Evolutionary conservation across 2,888 invertebrate species (phyloP).

Genomic region (Octonoba sinensis): DNA sequence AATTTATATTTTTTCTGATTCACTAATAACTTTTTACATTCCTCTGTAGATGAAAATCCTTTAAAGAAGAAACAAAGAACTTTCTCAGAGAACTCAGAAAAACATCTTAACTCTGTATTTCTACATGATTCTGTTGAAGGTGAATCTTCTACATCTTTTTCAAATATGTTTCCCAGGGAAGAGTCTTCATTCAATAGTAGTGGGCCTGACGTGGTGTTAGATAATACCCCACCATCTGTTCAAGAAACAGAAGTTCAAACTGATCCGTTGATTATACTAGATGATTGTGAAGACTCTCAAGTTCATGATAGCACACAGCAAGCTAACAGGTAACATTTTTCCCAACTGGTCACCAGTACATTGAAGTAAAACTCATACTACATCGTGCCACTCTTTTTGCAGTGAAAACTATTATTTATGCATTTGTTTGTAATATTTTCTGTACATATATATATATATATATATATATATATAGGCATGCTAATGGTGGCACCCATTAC

Average conservation of each 20-base stretch:
- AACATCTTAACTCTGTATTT: not conserved
- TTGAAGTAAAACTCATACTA: too few species aligned
- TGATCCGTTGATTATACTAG: conserved; percentile 27
- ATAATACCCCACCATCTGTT: conserved; percentile 26
- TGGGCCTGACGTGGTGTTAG: conserved; percentile 14
- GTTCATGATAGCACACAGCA: conserved; percentile 6
- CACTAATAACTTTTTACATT: not conserved
- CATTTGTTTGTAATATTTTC: too few species aligned
- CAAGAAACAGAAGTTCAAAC: conserved; percentile 54
- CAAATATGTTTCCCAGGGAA: conserved; percentile 35
- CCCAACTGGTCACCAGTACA: too few species aligned
- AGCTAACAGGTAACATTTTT: conserved; percentile 10
- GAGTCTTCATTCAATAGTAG: conserved; percentile 19
- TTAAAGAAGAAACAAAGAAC: conserved; percentile 28
- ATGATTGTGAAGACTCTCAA: conserved; percentile 34
- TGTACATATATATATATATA: too few species aligned
- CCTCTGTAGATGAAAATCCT: conserved; percentile 24
- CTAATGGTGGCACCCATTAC: too few species aligned
- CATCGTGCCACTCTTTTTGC: too few species aligned
- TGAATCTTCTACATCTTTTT: conserved; percentile 22
- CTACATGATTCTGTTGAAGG: conserved; percentile 15
- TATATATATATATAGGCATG: too few species aligned
- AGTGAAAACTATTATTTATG: too few species aligned
- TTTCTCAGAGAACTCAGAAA: conserved; percentile 31
- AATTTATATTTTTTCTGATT: too few species aligned